Base-by-base conservation (phyloP, 2,113 vertebrate genomes). In the Rutilus rutilus region DNA sequence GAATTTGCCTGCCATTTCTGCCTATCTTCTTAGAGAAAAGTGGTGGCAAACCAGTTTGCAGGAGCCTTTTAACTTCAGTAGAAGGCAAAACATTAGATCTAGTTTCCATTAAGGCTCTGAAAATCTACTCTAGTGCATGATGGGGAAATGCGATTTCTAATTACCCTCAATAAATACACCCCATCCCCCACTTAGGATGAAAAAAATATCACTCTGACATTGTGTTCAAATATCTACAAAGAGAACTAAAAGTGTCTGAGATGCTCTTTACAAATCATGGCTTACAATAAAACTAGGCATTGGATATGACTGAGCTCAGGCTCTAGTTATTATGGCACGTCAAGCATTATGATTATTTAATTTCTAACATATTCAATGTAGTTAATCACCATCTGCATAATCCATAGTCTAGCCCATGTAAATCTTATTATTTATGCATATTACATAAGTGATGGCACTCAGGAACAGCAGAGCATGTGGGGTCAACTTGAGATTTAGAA, bases 11-110 rank as follows among this genome's bases (percentile, higher is more conserved):
- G 36, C 15, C 39, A 65, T 47, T 25, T 65, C 14, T 30, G 25
- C 15, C 12, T 6, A 65, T 65, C 42, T 42, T 65, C 6, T 50
- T 33, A 50, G 45, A 69, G 64, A 82, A 5, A 50, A 82, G 45
- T 39, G 19, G 64, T 69, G 80, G 30, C 4, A n/a, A 67, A 69
- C 30, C 23, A 82, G 64, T 74, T 73, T 73, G 14, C 12, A 73
- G 52, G 33, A 83, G 67, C 82, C 82, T 74, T 83, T 83, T 83
- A 73, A 74, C 47, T 42, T 83, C 33, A 71, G 50, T 57, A 73
- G 65, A 6, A 17, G 33, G 65, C 33, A 19, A 73, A 73, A 57
- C 52, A 73, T 83, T 25, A 83, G 82, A 83, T 83, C 82, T 57
- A 42, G 67, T 25, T 73, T 83, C 82, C 67, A 71, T 73, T 73